Base-by-base conservation (phyloP, 2,113 vertebrate genomes). In the Eulemur rufifrons region DNA sequence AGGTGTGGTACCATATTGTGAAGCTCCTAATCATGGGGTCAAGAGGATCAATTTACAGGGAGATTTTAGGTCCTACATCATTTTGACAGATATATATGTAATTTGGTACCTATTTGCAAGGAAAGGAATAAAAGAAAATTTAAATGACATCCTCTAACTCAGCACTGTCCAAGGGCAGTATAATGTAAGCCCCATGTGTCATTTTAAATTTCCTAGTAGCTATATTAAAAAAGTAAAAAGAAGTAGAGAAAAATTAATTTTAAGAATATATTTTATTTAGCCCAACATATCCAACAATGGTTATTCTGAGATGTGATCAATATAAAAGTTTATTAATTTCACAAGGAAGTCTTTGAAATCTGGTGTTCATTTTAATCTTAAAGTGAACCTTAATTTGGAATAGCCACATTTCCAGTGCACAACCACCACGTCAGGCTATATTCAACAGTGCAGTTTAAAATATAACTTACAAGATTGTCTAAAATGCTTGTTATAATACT, bases 1-100 rank as follows among this genome's bases (percentile, higher is more conserved):
- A 97, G 89, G 96, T 97, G 94, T 95, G 86, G 83, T 92, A 74
- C 42, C 91, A 97, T 83, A 96, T 95, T 89, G 91, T 81, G 97
- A 96, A 92, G 95, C 39, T 93, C 17, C 95, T 95, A 94, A 84
- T 91, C 50, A 61, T 9, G 45, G 21, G 92, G 95, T 95, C 91
- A 95, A 93, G 81, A 77, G 68, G 93, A 95, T 98, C 91, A 95
- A 61, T 13, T 97, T 97, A 96, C 96, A 89, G 89, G 71, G 68
- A 61, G 42, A 86, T 76, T 93, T 97, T 80, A 93, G 86, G 39
- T 86, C 52, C 85, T 97, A 95, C 76, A 97, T 98, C 95, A 97
- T 97, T 97, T 95, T 96, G 96, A 95, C 92, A 95, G 74, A 81
- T 94, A 77, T 52, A 76, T 89, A 66, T 91, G 83, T 93, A 97